phyloP scores from a whole-genome alignment of 2,113 vertebrate species.

The Hoplias malabaricus region DNA sequence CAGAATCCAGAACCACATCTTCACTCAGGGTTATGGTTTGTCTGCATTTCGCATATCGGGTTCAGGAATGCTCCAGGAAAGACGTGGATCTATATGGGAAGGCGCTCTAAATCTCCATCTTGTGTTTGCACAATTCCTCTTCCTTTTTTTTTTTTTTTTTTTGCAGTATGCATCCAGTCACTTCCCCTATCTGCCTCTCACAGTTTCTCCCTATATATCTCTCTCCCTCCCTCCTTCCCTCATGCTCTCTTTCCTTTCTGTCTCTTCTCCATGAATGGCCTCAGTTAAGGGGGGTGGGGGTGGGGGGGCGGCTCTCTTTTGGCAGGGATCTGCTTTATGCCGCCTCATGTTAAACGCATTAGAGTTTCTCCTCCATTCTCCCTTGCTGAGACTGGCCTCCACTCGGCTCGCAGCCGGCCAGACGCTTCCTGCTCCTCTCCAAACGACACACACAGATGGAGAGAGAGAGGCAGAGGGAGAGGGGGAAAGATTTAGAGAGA shows the following conservation, averaged over 20 bases:
- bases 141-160: not conserved
- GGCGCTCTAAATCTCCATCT: slow-evolving; percentile 4
- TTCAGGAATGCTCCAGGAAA: slow-evolving; percentile 6
- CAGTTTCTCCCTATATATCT: slow-evolving; percentile 16
- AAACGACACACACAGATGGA: slow-evolving; percentile 65
- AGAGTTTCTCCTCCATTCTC: slow-evolving; percentile 60
- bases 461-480: slow-evolving; percentile 5
- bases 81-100: not conserved
- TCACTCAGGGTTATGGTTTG: not conserved
- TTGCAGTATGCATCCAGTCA: slow-evolving; percentile 6
- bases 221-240: not conserved
- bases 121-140: slow-evolving; percentile 18
- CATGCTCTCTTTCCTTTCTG: slow-evolving; percentile 10
- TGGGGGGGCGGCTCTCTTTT: slow-evolving; percentile 67
- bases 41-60: slow-evolving; percentile 8
- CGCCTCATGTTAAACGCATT: slow-evolving; percentile 73
- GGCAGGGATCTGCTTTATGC: slow-evolving; percentile 63
- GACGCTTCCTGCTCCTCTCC: slow-evolving; percentile 61
- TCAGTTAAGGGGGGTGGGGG: slow-evolving; percentile 58
- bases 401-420: slow-evolving; percentile 61
- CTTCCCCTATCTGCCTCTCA: slow-evolving; percentile 21
- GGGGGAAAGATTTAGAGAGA: not conserved
- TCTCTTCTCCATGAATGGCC: slow-evolving; percentile 59
- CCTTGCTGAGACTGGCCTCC: slow-evolving; percentile 41
- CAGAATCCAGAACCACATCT: not conserved